phyloP scores from a whole-genome alignment of 1,140 invertebrate species.

The Doryteuthis pealeii region DNA sequence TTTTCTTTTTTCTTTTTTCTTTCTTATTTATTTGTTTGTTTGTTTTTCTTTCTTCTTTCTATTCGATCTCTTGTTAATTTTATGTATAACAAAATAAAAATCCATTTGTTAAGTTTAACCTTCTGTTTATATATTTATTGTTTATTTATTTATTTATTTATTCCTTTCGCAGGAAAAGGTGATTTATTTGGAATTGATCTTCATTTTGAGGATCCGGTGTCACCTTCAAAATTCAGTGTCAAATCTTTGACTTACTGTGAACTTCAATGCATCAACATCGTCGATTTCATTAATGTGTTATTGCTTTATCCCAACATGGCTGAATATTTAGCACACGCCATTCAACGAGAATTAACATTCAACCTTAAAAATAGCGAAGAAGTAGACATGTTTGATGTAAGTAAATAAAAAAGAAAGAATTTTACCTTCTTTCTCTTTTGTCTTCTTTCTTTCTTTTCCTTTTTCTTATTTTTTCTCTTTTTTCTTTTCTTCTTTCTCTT shows the following conservation, averaged over 20 bases:
- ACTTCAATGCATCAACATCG: slow-evolving; percentile 83
- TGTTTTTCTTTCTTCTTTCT: too few relatives aligned
- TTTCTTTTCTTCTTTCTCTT: too few relatives aligned
- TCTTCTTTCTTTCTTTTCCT: too few relatives aligned
- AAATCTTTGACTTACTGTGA: slow-evolving; percentile 94
- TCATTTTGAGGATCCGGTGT: slow-evolving; percentile 71
- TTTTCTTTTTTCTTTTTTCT: too few relatives aligned
- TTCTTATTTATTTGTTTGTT: too few relatives aligned
- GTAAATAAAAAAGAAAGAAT: slow-evolving; percentile 28
- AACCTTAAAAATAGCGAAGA: slow-evolving; percentile 82
- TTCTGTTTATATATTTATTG: too few relatives aligned
- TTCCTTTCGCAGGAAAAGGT: slow-evolving; percentile 76
- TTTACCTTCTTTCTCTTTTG: background rate
- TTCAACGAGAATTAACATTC: slow-evolving; percentile 93
- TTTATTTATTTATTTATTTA: too few relatives aligned
- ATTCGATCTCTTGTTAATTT: too few relatives aligned
- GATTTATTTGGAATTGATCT: slow-evolving; percentile 96
- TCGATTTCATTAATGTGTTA: slow-evolving; percentile 86
- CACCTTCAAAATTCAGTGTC: slow-evolving; percentile 92
- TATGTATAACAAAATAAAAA: too few relatives aligned
- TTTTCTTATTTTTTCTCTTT: too few relatives aligned
- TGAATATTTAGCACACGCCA: slow-evolving; percentile 84
- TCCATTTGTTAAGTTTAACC: too few relatives aligned
- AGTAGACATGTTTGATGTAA: slow-evolving; percentile 33
- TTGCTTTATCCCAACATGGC: slow-evolving; percentile 91